A percentile compares a stretch with the other conserved stretches of the same genome.
phyloP scores from a whole-genome alignment of 2,888 invertebrate genomes.

The Meiosimyza platycephala region DNA sequence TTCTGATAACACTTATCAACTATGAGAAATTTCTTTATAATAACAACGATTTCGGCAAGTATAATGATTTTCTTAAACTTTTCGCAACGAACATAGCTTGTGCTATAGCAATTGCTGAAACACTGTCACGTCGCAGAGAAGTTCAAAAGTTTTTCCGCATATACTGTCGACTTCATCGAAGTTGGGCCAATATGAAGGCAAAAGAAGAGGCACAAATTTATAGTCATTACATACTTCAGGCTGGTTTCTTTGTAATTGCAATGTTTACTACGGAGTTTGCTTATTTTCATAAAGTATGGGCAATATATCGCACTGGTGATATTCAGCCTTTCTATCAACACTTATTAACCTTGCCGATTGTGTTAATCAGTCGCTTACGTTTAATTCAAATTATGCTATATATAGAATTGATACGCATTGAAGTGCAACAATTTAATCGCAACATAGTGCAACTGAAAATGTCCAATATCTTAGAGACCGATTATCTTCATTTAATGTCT shows the following conservation, averaged over 20 bases:
- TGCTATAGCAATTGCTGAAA: background rate
- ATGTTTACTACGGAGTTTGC: too few species aligned
- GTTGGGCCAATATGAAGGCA: background rate
- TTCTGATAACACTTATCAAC: background rate
- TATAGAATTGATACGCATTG: conserved; percentile 1
- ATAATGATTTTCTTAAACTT: background rate
- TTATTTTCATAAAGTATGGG: too few species aligned
- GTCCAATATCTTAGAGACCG: background rate
- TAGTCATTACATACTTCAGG: background rate
- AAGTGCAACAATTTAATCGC: background rate
- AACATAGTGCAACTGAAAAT: background rate
- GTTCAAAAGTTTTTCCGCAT: background rate
- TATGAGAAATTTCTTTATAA: background rate
- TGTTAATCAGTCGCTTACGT: background rate
- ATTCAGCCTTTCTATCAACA: background rate
- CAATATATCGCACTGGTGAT: too few species aligned
- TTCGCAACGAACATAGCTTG: background rate
- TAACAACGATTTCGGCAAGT: background rate
- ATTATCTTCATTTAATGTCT: background rate
- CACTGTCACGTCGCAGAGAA: background rate
- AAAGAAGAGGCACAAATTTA: background rate
- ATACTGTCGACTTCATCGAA: background rate
- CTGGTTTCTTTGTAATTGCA: too few species aligned
- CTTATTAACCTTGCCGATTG: background rate
- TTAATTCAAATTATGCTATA: background rate